phyloP scores from a whole-genome alignment of 2,888 invertebrate species.

The Fragum whitleyi region DNA sequence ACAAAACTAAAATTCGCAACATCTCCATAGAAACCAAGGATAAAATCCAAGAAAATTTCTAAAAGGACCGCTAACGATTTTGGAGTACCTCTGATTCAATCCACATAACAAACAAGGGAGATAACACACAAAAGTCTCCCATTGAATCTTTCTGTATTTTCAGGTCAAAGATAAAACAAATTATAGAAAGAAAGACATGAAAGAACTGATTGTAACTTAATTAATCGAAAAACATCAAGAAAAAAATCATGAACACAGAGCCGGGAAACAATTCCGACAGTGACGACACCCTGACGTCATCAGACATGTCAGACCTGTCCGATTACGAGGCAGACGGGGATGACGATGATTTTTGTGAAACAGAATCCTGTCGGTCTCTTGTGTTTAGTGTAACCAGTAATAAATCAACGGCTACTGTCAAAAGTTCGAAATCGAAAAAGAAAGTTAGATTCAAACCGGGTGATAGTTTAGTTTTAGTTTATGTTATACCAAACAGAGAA shows the following conservation, averaged over 20 bases:
- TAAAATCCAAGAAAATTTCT: too few species aligned
- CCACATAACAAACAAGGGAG: too few species aligned
- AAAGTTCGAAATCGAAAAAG: conserved; percentile 57
- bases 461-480: conserved; percentile 60
- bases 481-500: conserved; percentile 60
- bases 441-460: conserved; percentile 61
- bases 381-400: conserved; percentile 48
- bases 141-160: too few species aligned
- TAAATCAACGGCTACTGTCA: conserved; percentile 45
- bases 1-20: too few species aligned
- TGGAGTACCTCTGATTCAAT: too few species aligned
- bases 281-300: conserved; percentile 49
- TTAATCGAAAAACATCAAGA: too few species aligned
- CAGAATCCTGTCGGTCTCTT: conserved; percentile 41
- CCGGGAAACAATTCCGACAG: conserved; percentile 45
- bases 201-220: too few species aligned
- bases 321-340: conserved; percentile 21
- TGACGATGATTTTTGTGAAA: conserved; percentile 38
- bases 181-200: too few species aligned
- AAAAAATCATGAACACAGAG: not conserved
- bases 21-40: too few species aligned
- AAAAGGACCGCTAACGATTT: too few species aligned
- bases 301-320: conserved; percentile 29
- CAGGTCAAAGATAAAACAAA: too few species aligned
- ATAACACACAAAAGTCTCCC: too few species aligned